Conservation (phyloP, 2,888 invertebrate genomes). For the Leptothorax acervorum region DNA sequence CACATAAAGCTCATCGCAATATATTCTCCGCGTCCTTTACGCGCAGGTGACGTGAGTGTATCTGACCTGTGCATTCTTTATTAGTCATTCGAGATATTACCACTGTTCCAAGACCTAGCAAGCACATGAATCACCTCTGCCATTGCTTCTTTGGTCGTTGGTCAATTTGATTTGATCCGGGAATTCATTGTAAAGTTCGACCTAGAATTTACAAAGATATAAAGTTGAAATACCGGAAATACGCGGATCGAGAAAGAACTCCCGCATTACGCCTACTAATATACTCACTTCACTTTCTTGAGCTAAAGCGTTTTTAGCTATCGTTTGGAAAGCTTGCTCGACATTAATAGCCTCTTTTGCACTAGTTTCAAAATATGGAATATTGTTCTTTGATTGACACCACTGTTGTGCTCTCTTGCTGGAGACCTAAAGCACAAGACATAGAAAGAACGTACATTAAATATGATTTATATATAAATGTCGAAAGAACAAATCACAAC, state of each 20-base stretch:
- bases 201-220: conserved; percentile 83
- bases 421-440: conserved; percentile 87
- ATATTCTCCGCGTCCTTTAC: conserved; percentile 60
- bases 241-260: conserved; percentile 3
- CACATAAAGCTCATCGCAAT: conserved; percentile 68
- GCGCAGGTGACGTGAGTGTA: conserved; percentile 71
- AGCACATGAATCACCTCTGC: conserved; percentile 92
- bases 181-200: conserved; percentile 98
- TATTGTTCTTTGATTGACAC: conserved; percentile 99
- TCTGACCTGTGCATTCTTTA: conserved; percentile 74
- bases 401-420: conserved; percentile 98
- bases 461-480: neutral
- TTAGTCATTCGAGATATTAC: conserved; percentile 71
- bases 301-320: conserved; percentile 98
- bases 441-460: neutral
- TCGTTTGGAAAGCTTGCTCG: conserved; percentile 99
- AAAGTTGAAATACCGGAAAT: conserved; percentile 17
- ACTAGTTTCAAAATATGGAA: conserved; percentile 99
- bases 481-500: neutral
- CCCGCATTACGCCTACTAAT: neutral
- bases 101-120: conserved; percentile 87
- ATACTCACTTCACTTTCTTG: conserved; percentile 92
- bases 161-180: conserved; percentile 97
- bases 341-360: conserved; percentile 99
- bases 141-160: conserved; percentile 90